Base-by-base conservation (phyloP, 2,888 invertebrate genomes). In the Apamea sordens region DNA sequence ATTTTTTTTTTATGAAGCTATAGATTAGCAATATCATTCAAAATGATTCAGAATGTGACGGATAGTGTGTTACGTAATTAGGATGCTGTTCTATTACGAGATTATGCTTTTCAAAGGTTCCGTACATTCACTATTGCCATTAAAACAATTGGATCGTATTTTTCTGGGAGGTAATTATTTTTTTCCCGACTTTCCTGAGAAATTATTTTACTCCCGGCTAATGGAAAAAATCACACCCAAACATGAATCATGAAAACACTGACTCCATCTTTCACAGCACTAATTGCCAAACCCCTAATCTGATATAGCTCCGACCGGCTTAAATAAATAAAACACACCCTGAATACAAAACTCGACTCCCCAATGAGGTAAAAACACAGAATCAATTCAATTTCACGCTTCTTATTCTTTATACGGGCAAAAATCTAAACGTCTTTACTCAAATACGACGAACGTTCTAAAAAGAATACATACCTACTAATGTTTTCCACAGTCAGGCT, bases 351-450 rank as follows among this genome's bases (percentile, higher is more conserved):
- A 44, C 28, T 63, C 36, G n/a, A 71, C 61, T 56, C 18, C 63
- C 24, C 53, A 68, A 67, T 56, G 64, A 73, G 71, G 73, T 73
- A 47, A 65, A 74, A 74, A 63, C 73, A 84, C 24, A 50, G 53
- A 72, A 85, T 68, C 80, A 85, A 85, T 83, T 83, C 73, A 84
- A 84, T 84, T 84, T 78, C 73, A 84, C 70, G 85, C 70, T 73
- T 67, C 70, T 73, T 84, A 64, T 74, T 73, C 68, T 83, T 85
- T 63, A 71, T 64, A 69, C 56, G 69, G 21, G 56, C 41, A 71
- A 68, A 76, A 71, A 67, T 28, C 21, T 24, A 78, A 74, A 32
- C 68, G 24, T 69, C 64, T 73, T 56, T 69, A 59, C 8, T 61
- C 47, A 73, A 86, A 84, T 56, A 72, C n/a, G 61, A 13, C 28